Evolutionary conservation across 2,888 invertebrate species (phyloP).

Genomic region (Epirrhoe alternata): DNA sequence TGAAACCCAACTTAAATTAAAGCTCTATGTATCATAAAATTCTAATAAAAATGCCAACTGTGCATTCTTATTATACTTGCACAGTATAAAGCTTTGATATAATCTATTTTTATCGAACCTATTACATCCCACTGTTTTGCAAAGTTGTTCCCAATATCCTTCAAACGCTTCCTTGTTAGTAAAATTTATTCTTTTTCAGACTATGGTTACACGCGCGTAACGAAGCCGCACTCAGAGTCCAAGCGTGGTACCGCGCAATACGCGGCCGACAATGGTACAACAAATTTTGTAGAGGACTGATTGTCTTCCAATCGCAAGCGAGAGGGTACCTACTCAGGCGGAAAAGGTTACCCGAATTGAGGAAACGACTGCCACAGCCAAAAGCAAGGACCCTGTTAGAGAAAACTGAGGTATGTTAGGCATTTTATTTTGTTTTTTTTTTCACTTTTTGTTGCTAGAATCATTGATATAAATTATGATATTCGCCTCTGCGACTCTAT

Average conservation of each 20-base stretch:
- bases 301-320: constrained; percentile 89
- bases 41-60: neutral
- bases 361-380: constrained; percentile 47
- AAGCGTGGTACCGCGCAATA: constrained; percentile 91
- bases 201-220: constrained; percentile 81
- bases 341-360: constrained; percentile 74
- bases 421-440: too few species aligned
- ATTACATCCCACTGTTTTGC: too few species aligned
- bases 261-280: constrained; percentile 88
- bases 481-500: too few species aligned
- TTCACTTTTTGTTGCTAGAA: too few species aligned
- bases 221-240: constrained; percentile 88
- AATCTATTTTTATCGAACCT: too few species aligned
- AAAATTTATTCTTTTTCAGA: constrained; percentile 49
- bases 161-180: too few species aligned
- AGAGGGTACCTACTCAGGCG: constrained; percentile 88
- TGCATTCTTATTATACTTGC: neutral
- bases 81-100: too few species aligned
- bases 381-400: constrained; percentile 30
- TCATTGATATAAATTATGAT: too few species aligned
- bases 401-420: constrained; percentile 49
- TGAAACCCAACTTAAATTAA: too few species aligned
- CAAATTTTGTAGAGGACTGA: constrained; percentile 84
- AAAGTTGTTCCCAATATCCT: too few species aligned
- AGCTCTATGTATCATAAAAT: neutral